A percentile compares a stretch with the other conserved stretches of the same genome.
Conservation (phyloP, 2,113 vertebrate genomes). For the Aptenodytes forsteri region DNA sequence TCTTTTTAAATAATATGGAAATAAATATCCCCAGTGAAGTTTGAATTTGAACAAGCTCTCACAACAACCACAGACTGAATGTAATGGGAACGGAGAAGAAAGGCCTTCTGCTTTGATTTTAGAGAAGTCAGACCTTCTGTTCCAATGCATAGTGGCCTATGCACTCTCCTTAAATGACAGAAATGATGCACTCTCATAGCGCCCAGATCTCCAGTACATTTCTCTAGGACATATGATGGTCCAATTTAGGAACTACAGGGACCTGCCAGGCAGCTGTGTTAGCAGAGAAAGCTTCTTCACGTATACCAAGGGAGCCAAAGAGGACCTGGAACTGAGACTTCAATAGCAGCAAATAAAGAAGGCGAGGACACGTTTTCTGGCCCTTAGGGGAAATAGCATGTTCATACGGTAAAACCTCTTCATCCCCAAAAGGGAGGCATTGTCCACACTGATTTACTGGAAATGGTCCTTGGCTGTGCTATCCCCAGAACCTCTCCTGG, state of each 20-base stretch:
- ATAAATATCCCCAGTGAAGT: not conserved
- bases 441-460: not conserved
- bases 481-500: not conserved
- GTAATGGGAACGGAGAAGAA: not conserved
- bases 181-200: fast-evolving
- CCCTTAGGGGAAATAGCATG: fast-evolving
- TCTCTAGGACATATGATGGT: not conserved
- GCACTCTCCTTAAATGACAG: not conserved
- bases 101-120: not conserved
- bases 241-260: not conserved
- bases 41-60: not conserved
- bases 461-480: not conserved
- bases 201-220: not conserved
- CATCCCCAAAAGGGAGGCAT: not conserved
- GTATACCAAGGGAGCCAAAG: not conserved
- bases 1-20: not conserved
- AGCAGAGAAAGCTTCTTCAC: not conserved
- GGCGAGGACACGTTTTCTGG: not conserved
- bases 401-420: not conserved
- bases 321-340: not conserved
- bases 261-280: not conserved
- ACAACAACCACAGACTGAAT: not conserved
- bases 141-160: not conserved
- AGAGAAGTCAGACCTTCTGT: not conserved
- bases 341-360: not conserved